These are phyloP conservation scores for Drosophila emarginata DNA, from an alignment of 2,888 invertebrate species.

Conservation along the genomic window DNA sequence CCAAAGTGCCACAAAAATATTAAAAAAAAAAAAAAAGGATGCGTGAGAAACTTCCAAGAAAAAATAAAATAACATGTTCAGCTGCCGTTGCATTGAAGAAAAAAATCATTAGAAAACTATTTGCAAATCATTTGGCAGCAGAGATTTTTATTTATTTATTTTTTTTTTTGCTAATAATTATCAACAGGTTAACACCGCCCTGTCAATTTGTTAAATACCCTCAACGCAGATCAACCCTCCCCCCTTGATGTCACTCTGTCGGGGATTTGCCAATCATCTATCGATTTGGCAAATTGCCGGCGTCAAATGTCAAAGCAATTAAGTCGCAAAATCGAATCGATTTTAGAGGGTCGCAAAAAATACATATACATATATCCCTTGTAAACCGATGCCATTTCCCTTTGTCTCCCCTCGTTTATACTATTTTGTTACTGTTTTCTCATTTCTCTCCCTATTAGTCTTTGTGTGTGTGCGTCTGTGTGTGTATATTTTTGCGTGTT, in stretches of 20 bases:
- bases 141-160: too few relatives aligned
- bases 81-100: too few relatives aligned
- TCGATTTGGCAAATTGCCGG: conserved; percentile 65
- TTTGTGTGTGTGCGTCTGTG: conserved; percentile 31
- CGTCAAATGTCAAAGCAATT: conserved; percentile 76
- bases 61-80: conserved; percentile 32
- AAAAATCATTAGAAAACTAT: too few relatives aligned
- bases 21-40: conserved; percentile 29
- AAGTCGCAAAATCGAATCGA: conserved; percentile 63
- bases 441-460: conserved; percentile 13
- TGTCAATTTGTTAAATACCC: conserved; percentile 50
- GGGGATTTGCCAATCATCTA: conserved; percentile 57
- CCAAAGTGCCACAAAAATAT: neutral
- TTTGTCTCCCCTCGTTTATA: conserved; percentile 12
- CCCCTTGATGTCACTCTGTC: neutral
- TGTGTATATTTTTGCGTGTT: conserved; percentile 30
- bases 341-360: conserved; percentile 39
- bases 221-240: conserved; percentile 18
- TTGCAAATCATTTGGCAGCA: neutral
- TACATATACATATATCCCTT: conserved; percentile 2
- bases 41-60: conserved; percentile 64
- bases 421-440: too few relatives aligned
- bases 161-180: neutral
- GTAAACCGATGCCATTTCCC: conserved; percentile 17
- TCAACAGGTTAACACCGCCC: conserved; percentile 63